Conservation (phyloP, 1,140 invertebrate species). For the Schlechtendalia chinensis region DNA sequence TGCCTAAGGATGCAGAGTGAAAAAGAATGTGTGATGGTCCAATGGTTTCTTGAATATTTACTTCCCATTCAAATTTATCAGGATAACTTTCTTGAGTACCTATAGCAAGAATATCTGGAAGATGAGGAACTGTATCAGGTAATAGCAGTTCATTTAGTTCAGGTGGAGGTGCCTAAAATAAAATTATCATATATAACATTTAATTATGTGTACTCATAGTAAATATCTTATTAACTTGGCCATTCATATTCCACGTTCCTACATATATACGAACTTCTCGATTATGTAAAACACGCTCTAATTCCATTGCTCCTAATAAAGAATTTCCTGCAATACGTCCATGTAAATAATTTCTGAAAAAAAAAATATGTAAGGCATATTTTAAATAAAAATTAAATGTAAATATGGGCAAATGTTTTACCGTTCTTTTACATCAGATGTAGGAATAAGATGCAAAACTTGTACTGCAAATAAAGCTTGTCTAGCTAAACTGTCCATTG, state of each 20-base stretch:
- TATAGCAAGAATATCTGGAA: conserved; percentile 88
- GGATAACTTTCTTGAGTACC: conserved; percentile 89
- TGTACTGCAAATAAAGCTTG: conserved; percentile 73
- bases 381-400: neutral
- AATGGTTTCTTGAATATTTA: conserved; percentile 83
- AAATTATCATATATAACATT: conserved; percentile 32
- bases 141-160: conserved; percentile 86
- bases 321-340: conserved; percentile 75
- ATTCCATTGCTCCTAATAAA: conserved; percentile 75
- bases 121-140: conserved; percentile 75
- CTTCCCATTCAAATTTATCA: conserved; percentile 84
- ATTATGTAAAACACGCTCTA: conserved; percentile 82
- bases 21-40: conserved; percentile 86
- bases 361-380: conserved; percentile 2
- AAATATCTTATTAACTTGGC: conserved; percentile 63
- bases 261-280: conserved; percentile 83
- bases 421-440: conserved; percentile 74
- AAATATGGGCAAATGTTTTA: conserved; percentile 54
- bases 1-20: conserved; percentile 78
- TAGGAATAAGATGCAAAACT: conserved; percentile 75
- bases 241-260: conserved; percentile 96
- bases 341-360: conserved; percentile 72
- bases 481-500: conserved; percentile 69
- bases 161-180: conserved; percentile 58
- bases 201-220: neutral